Percentiles rank a stretch among this genome's conserved stretches.
These are phyloP conservation scores for Lepidocyrtoides sp. DNA, from an alignment of 2,888 invertebrate genomes.

Conservation along the genomic window DNA sequence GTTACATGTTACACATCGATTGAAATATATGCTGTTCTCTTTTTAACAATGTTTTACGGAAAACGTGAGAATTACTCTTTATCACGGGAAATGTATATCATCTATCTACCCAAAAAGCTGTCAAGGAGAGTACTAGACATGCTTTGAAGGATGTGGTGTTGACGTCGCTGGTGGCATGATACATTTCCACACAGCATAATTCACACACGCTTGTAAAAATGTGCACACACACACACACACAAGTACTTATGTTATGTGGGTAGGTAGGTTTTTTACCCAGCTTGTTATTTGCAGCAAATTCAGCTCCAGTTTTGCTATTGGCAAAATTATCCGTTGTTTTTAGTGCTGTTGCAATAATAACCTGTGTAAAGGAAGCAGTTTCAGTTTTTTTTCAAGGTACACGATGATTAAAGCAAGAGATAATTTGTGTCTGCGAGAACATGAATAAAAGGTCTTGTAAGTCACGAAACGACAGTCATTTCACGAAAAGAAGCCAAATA, in stretches of 20 bases:
- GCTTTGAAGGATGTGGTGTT: slow-evolving; percentile 55
- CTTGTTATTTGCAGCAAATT: not conserved
- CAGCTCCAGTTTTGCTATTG: slow-evolving; percentile 52
- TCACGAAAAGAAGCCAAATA: slow-evolving; percentile 14
- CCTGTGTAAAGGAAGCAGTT: slow-evolving; percentile 51
- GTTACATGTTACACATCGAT: not conserved
- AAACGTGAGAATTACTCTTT: slow-evolving; percentile 42
- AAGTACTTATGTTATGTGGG: not conserved
- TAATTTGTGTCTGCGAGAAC: slow-evolving; percentile 61
- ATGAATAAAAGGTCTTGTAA: slow-evolving; percentile 68
- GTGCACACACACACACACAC: not conserved
- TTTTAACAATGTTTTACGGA: not conserved
- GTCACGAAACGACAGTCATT: slow-evolving; percentile 69
- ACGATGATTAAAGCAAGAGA: slow-evolving; percentile 59
- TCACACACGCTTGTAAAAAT: slow-evolving; percentile 16
- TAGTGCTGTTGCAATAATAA: not conserved
- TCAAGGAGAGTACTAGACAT: not conserved
- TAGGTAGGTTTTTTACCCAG: not conserved
- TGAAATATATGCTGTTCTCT: not conserved
- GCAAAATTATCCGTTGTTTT: slow-evolving; percentile 40
- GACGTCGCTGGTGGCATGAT: slow-evolving; percentile 60
- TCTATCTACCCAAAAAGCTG: not conserved
- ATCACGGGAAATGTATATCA: slow-evolving; percentile 3
- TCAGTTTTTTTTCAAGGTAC: slow-evolving; percentile 49
- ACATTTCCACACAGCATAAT: slow-evolving; percentile 54